A percentile compares a stretch with the other conserved stretches of the same genome.
Conservation (phyloP, 2,113 vertebrate species). For the Nyctibius bracteatus region DNA sequence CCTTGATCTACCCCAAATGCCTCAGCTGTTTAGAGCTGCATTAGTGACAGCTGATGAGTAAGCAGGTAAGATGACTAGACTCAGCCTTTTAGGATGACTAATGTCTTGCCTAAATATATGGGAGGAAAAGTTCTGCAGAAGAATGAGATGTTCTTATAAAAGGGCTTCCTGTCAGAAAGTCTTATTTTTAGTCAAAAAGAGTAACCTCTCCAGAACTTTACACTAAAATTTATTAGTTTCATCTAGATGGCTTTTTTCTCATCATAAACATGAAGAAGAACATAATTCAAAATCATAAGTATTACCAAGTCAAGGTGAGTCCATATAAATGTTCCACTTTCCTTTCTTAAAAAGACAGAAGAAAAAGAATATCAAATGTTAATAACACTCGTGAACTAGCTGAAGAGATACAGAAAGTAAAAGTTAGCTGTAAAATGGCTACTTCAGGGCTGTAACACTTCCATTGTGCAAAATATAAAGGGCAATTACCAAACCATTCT, state of each 20-base stretch:
- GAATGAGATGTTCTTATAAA: not conserved
- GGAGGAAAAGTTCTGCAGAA: not conserved
- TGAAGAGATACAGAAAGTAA: not conserved
- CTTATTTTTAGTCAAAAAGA: not conserved
- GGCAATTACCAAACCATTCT: not conserved
- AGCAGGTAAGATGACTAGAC: not conserved
- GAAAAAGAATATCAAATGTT: not conserved
- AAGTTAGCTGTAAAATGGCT: slow-evolving; percentile 30
- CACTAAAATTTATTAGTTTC: not conserved
- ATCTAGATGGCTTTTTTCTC: not conserved
- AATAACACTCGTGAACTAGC: not conserved
- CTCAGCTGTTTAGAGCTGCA: not conserved
- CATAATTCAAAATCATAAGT: not conserved
- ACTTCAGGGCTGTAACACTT: not conserved
- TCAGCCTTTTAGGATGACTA: not conserved
- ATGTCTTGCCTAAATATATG: not conserved
- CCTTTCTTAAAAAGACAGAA: not conserved
- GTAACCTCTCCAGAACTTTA: not conserved
- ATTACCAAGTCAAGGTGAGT: not conserved
- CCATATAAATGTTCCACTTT: not conserved
- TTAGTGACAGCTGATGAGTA: not conserved
- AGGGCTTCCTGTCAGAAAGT: not conserved
- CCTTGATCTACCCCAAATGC: not conserved
- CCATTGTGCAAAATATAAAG: not conserved
- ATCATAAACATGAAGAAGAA: not conserved